Evolutionary conservation across 1,140 invertebrate genomes (phyloP), one percentile per base, ranked within the genome.

Genomic region (Bombus pyrosoma): DNA sequence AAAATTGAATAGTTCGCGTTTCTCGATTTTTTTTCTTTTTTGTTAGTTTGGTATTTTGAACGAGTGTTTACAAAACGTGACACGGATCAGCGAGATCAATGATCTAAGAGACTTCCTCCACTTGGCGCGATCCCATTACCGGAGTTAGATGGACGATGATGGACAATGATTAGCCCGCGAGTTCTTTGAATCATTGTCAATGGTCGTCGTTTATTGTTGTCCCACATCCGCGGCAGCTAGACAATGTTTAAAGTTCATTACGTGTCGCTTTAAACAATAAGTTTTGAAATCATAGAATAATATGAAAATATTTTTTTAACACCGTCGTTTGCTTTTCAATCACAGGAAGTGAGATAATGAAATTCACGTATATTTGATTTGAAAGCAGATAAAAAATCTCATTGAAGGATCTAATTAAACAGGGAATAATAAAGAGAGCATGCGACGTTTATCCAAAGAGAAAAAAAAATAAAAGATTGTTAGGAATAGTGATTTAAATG

Each of bases 161-260:
- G 66, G 66, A 72, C 83, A 72, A 80, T 84, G 83, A 84, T 84
- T 84, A 79, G 39, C 25, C 76, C 12, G 76, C 53, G 66, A 62
- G 53, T 80, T 84, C 76, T 84, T 80, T 47, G 83, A 80, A 84
- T 71, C 64, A 59, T 84, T 79, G 79, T 72, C 53, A 84, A 80
- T 37, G 76, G 28, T 43, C 39, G 3, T 22, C 34, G 32, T 47
- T 53, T 79, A 79, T 84, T 78, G 10, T 69, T 84, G 53, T 22
- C n/a, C 76, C 32, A 69, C 32, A 47, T 79, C 66, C 76, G 68
- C 25, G 43, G 1, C 10, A 34, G 64, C 25, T 28, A 53, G 53
- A 32, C 37, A 59, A 43, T 79, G 66, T 62, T 78, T 84, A 72
- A 62, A 79, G 12, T 59, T 72, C 66, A 62, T 72, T 39, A 34